Percentiles rank a stretch among this genome's conserved stretches.
phyloP scores from a whole-genome alignment of 2,888 invertebrate species.

The Oscheius sp. region DNA sequence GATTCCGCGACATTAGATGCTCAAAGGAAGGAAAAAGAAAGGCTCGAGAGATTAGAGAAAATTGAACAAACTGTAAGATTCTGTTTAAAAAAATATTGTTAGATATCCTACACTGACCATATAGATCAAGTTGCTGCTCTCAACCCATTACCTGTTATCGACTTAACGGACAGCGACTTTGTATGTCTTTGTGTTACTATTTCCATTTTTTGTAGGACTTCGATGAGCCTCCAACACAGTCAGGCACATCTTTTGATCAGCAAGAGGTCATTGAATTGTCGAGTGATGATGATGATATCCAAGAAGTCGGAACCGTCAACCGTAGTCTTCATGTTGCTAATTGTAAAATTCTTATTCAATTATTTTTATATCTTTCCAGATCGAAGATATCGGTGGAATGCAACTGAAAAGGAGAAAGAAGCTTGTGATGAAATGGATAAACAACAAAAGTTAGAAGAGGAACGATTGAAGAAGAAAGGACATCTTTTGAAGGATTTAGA shows the following conservation, averaged over 20 bases:
- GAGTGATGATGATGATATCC: constrained; percentile 37
- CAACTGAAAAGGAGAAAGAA: constrained; percentile 31
- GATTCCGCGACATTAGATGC: constrained; percentile 41
- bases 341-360: background rate
- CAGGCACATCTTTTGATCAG: background rate
- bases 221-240: background rate
- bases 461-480: constrained; percentile 33
- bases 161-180: constrained; percentile 28
- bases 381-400: constrained; percentile 28
- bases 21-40: constrained; percentile 50
- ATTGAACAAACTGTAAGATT: constrained; percentile 28
- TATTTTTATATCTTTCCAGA: background rate
- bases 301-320: constrained; percentile 18
- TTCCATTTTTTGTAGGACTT: background rate
- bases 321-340: too few species aligned
- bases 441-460: constrained; percentile 37
- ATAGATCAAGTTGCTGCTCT: constrained; percentile 44
- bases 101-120: constrained; percentile 36
- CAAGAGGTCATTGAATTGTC: constrained; percentile 31
- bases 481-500: constrained; percentile 45
- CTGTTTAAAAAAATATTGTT: background rate
- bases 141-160: constrained; percentile 37
- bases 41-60: constrained; percentile 53
- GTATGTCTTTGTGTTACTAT: constrained; percentile 12
- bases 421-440: constrained; percentile 36